A percentile compares a stretch with the other conserved stretches of the same genome.
These are phyloP conservation scores for Bombus pyrosoma DNA, from an alignment of 1,140 invertebrate species.

Conservation along the genomic window DNA sequence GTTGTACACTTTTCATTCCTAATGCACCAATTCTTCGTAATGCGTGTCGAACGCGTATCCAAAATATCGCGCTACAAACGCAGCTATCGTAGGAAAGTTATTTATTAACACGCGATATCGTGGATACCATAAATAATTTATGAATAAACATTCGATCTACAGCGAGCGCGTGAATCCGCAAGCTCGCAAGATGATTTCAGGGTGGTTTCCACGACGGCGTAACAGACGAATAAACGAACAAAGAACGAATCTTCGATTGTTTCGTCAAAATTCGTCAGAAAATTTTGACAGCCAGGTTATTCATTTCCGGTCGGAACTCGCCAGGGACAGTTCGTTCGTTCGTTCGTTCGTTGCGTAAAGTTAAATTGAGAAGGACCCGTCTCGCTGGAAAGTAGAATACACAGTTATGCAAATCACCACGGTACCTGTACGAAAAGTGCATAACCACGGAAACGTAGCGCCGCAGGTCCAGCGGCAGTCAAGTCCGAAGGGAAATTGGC, in stretches of 20 bases:
- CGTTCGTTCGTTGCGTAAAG: conserved; percentile 15
- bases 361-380: conserved; percentile 11
- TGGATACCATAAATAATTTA: too few relatives aligned
- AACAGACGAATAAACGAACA: background rate
- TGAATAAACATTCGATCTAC: too few relatives aligned
- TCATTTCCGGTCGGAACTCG: background rate
- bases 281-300: conserved; percentile 21
- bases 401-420: conserved; percentile 56
- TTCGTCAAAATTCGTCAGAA: background rate
- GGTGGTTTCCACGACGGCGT: too few relatives aligned
- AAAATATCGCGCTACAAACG: too few relatives aligned
- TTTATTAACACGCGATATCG: too few relatives aligned
- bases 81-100: too few relatives aligned
- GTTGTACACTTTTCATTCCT: too few relatives aligned
- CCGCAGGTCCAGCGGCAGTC: conserved; percentile 27
- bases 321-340: background rate
- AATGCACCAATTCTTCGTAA: too few relatives aligned
- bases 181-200: too few relatives aligned
- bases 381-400: conserved; percentile 6
- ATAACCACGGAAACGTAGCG: conserved; percentile 52
- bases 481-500: conserved; percentile 60
- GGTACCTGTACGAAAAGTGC: conserved; percentile 56
- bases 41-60: too few relatives aligned
- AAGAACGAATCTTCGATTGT: background rate
- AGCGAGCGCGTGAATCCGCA: too few relatives aligned